phyloP scores from a whole-genome alignment of 1,140 invertebrate species.

The Panagrolaimus sp. region DNA sequence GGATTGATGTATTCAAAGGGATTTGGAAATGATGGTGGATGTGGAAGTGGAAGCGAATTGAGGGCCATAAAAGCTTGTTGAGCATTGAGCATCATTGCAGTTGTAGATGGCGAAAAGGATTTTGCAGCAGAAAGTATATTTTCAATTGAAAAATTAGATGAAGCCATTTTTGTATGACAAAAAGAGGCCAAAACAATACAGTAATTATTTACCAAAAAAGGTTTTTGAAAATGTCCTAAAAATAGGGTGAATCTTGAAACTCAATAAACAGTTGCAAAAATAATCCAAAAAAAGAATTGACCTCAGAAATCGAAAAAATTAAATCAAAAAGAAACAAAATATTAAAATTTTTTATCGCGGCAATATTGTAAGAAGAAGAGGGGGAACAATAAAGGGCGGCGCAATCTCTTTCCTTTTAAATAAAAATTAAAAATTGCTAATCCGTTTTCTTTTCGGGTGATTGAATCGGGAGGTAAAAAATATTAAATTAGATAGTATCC shows the following conservation, averaged over 20 bases:
- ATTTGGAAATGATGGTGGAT: background rate
- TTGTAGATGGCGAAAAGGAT: conserved; percentile 2
- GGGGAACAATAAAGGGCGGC: no score
- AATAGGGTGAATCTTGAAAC: background rate
- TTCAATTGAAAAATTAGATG: conserved; percentile 10
- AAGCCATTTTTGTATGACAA: background rate
- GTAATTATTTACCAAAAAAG: background rate
- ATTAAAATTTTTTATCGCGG: no score
- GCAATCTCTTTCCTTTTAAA: no score
- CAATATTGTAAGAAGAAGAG: no score
- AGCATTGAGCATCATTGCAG: conserved; percentile 4
- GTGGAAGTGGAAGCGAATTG: background rate
- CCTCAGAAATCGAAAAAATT: background rate
- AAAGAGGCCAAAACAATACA: no score
- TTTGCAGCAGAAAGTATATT: conserved; percentile 1
- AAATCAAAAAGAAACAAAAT: no score
- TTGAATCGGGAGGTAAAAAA: no score
- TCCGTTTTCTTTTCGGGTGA: no score
- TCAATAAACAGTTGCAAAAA: no score
- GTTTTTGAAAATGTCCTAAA: background rate
- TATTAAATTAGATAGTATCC: no score
- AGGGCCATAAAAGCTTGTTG: background rate
- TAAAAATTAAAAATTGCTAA: no score
- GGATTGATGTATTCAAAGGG: background rate
- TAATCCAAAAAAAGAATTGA: background rate